phyloP scores from a whole-genome alignment of 2,113 vertebrate genomes.

The Muscicapa adusta region DNA sequence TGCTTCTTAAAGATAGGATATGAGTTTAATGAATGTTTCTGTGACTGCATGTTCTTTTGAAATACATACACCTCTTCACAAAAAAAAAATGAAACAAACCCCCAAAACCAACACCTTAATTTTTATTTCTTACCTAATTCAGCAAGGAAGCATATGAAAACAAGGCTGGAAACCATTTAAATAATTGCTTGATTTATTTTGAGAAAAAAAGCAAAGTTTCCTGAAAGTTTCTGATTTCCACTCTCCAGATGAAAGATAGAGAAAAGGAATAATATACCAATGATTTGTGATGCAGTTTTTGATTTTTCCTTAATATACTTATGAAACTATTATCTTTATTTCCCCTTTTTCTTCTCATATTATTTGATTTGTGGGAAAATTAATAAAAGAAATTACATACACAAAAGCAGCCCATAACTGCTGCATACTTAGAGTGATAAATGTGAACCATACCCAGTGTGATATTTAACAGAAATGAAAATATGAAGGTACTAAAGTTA shows the following conservation, averaged over 20 bases:
- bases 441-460: neutral
- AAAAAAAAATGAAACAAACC: neutral
- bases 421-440: slow-evolving; percentile 18
- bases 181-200: neutral
- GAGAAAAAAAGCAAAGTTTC: neutral
- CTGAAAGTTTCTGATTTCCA: neutral
- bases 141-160: neutral
- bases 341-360: neutral
- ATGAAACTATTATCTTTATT: slow-evolving; percentile 41
- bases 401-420: slow-evolving; percentile 8
- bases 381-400: slow-evolving; percentile 44
- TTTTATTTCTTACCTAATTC: neutral
- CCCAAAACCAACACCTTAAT: neutral
- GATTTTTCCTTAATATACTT: slow-evolving; percentile 24
- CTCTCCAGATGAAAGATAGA: neutral
- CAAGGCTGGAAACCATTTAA: neutral
- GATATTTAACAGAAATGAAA: slow-evolving; percentile 59
- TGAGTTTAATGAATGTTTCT: neutral
- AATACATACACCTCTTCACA: neutral
- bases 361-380: slow-evolving; percentile 52
- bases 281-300: neutral
- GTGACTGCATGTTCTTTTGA: neutral
- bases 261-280: neutral
- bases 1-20: neutral
- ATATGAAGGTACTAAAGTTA: slow-evolving; percentile 37